Conservation (phyloP, 2,113 vertebrate species). For the Oryzias woworae region DNA sequence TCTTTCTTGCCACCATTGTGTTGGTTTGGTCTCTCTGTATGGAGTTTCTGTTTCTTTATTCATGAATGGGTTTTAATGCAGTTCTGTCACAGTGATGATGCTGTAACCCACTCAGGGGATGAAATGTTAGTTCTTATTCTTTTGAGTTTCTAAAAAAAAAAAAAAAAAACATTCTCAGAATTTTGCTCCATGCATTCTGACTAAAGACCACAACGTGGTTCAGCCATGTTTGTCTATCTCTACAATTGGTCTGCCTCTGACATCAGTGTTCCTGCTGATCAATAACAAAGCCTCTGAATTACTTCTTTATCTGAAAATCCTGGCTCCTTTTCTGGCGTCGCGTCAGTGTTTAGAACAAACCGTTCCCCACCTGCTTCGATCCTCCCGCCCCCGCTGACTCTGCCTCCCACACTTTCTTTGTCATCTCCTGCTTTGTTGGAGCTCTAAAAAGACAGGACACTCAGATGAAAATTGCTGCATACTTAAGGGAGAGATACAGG, state of each 20-base stretch:
- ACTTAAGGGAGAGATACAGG: no score
- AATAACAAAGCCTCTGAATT: neutral
- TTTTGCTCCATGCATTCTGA: no score
- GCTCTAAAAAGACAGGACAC: neutral
- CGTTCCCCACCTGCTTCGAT: neutral
- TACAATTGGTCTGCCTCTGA: neutral
- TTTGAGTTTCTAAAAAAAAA: neutral
- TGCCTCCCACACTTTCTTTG: neutral
- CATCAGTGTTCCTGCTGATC: neutral
- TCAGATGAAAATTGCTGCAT: neutral
- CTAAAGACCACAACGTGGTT: no score
- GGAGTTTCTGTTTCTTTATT: neutral
- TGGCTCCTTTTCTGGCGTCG: neutral
- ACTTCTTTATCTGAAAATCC: neutral
- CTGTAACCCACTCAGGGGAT: no score
- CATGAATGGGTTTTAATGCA: no score
- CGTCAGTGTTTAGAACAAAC: neutral
- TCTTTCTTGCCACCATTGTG: no score
- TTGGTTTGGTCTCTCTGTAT: neutral
- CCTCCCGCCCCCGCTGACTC: neutral
- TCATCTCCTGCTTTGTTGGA: neutral
- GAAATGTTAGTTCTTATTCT: neutral
- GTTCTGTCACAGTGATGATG: no score
- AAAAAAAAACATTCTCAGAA: neutral
- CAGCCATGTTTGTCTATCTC: neutral